A percentile compares a stretch with the other conserved stretches of the same genome.
These are phyloP conservation scores for Corvus cornix DNA, from an alignment of 2,113 vertebrate genomes.

Conservation along the genomic window DNA sequence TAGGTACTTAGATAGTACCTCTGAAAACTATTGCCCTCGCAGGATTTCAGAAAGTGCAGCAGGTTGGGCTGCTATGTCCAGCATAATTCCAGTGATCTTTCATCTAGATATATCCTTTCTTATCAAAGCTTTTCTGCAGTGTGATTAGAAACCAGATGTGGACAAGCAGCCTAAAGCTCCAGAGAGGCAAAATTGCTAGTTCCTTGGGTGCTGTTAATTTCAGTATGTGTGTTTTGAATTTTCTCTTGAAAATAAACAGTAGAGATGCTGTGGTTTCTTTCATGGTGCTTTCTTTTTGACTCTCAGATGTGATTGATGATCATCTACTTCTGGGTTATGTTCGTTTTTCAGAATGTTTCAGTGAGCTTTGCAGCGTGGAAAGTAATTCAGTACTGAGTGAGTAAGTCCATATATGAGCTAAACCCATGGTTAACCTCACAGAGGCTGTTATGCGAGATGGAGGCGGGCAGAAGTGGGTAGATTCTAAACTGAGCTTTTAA, in stretches of 20 bases:
- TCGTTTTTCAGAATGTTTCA: conserved; percentile 53
- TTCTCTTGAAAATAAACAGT: conserved; percentile 20
- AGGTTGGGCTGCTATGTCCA: conserved; percentile 2
- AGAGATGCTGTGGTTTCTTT: conserved; percentile 28
- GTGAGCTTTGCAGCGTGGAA: conserved; percentile 60
- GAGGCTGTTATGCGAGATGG: conserved; percentile 50
- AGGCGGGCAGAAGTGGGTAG: conserved; percentile 50
- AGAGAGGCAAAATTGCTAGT: not conserved
- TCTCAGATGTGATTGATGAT: conserved; percentile 65
- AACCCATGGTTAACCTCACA: conserved; percentile 62
- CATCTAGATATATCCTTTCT: conserved; percentile 14
- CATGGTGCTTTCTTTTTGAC: conserved; percentile 43
- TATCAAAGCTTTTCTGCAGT: not conserved
- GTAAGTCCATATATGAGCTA: conserved; percentile 47
- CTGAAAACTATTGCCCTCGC: not conserved
- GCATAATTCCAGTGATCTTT: conserved; percentile 28
- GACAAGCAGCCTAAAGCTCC: not conserved
- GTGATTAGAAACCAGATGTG: conserved; percentile 7
- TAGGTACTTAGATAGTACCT: not conserved
- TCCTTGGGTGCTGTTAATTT: not conserved
- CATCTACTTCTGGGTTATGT: conserved; percentile 45
- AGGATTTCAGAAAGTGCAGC: not conserved
- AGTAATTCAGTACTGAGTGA: conserved; percentile 55
- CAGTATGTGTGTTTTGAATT: not conserved
- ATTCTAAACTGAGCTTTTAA: conserved; percentile 66